These are phyloP conservation scores for Channallabes apus DNA, from an alignment of 2,797 vertebrate genomes.

Conservation along the genomic window DNA sequence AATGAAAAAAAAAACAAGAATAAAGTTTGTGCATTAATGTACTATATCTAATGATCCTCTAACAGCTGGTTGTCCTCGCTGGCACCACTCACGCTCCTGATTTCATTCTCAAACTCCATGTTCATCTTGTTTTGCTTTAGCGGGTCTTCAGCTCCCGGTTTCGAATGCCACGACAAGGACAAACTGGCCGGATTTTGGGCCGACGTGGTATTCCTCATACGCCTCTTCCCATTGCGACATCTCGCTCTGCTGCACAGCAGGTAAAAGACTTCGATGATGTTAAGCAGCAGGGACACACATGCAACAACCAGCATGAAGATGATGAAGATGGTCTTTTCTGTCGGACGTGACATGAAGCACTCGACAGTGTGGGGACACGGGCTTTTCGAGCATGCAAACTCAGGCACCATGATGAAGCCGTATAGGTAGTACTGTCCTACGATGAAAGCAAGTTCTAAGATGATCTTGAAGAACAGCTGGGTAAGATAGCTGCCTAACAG, in stretches of 20 bases:
- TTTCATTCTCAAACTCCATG: constrained; percentile 51
- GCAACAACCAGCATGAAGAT: constrained; percentile 86
- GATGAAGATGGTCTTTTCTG: constrained; percentile 87
- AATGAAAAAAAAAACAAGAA: neutral
- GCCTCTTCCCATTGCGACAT: constrained; percentile 40
- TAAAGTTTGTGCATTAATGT: neutral
- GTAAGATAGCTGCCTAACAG: constrained; percentile 87
- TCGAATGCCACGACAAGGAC: constrained; percentile 23
- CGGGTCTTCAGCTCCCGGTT: constrained; percentile 30
- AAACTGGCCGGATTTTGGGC: constrained; percentile 38
- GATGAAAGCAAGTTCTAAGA: constrained; percentile 88
- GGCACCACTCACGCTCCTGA: constrained; percentile 45
- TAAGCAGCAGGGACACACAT: constrained; percentile 78
- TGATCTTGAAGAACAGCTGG: constrained; percentile 85
- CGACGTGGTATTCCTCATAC: constrained; percentile 15
- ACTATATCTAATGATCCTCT: constrained; percentile 66
- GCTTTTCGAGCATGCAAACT: constrained; percentile 82
- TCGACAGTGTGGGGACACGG: constrained; percentile 89
- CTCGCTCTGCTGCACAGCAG: constrained; percentile 61
- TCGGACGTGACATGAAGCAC: constrained; percentile 85
- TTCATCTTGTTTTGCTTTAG: constrained; percentile 60
- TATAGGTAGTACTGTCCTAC: constrained; percentile 94
- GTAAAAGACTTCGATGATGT: constrained; percentile 74
- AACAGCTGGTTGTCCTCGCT: constrained; percentile 55
- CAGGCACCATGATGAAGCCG: constrained; percentile 87